Conservation (phyloP, 37 sponge, comb jelly and placozoan genomes). For the Sycon ciliatum region DNA sequence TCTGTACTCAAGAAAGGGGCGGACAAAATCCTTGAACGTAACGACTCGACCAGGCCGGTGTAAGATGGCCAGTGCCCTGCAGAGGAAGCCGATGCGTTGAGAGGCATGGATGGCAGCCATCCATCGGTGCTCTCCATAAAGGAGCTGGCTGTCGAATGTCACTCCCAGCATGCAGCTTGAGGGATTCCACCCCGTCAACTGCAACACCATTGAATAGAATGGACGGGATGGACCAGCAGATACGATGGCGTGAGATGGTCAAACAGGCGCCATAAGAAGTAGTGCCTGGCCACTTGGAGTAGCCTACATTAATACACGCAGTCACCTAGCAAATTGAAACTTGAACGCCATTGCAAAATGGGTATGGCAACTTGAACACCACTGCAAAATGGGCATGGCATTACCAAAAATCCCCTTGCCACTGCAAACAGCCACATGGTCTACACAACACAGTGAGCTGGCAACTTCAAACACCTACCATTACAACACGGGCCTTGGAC, state of each 20-base stretch:
- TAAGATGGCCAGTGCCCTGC: background rate
- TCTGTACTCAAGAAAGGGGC: constrained; percentile 2
- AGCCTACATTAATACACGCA: no score
- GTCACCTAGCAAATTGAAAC: no score
- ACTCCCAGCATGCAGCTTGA: constrained; percentile 8
- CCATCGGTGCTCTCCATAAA: background rate
- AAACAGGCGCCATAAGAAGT: no score
- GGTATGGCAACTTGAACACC: no score
- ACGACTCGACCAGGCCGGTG: background rate
- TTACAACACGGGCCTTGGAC: no score
- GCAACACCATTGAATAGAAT: background rate
- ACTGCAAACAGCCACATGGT: no score
- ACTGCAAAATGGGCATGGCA: no score
- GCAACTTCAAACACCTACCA: no score
- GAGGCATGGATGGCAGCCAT: background rate
- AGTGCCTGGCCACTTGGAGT: no score
- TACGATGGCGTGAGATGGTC: background rate
- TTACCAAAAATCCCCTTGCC: no score
- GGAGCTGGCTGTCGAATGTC: constrained; percentile 6
- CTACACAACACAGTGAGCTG: no score
- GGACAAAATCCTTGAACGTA: constrained; percentile 11
- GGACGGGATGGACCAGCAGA: background rate
- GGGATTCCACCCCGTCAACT: background rate
- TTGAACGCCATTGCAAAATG: no score
- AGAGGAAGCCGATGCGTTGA: background rate